Base-by-base conservation (phyloP, 2,888 invertebrate genomes). In the Luffia ferchaultella region DNA sequence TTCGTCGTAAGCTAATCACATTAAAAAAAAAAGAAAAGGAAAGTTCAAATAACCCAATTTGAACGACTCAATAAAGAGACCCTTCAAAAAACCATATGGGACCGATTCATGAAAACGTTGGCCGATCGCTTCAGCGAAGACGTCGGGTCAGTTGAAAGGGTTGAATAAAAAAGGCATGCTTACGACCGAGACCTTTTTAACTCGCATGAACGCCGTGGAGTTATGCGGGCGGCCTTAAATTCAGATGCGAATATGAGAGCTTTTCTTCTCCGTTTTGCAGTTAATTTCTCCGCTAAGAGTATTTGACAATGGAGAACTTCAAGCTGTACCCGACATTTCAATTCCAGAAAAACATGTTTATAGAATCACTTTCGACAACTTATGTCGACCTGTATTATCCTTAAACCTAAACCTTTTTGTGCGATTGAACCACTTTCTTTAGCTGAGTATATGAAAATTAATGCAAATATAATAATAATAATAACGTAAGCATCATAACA, bases 31-130 rank as follows among this genome's bases (percentile, higher is more conserved):
- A 30, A 30, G 67, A 69, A 65, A 65, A 68, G 70, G 67, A 71
- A 71, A 73, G 69, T 74, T 73, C 68, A 72, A 73, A 73, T 73
- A 73, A 70, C 71, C 71, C 63, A 70, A 74, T 75, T 73, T 73
- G 75, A 75, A 70, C 68, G 66, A 63, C 63, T 68, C 69, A 72
- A 73, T 74, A 73, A 74, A 73, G 67, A 64, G 70, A 70, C 73
- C 74, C 69, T 72, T 70, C 61, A 65, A 62, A 68, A 70, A 68
- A 67, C 68, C 73, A 72, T 73, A 67, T 64, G 72, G 74, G 73
- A 72, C 66, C 70, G 61, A 73, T 77, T 76, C 72, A 68, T 69
- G 73, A 65, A 69, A 74, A 75, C 67, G 68, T 67, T 65, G 63
- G 66, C 62, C 63, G 66, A 67, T 70, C 62, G 65, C 66, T 65